Evolutionary conservation across 2,888 invertebrate species (phyloP), one percentile per base, ranked within the genome.

Genomic region (Erebia aethiops): DNA sequence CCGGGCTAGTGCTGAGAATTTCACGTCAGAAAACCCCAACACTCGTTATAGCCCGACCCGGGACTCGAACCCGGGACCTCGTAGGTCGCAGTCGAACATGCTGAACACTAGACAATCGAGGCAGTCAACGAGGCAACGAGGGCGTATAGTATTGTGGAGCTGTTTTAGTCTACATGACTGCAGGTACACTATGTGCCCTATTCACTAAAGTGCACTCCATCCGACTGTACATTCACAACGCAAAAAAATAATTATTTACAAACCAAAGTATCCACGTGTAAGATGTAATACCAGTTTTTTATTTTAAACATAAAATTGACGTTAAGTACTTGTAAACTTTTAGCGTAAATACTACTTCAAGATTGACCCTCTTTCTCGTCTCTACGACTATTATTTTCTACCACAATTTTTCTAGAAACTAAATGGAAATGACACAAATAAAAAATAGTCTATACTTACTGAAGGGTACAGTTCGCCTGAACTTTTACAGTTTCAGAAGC

Each of bases 381-480:
- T 10, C 62, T 9, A 21, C 46, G 21, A 61, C 21, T 43, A 26
- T 62, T 21, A 62, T 62, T 62, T 62, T 49, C n/a, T 21, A 21
- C 43, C 21, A 21, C 61, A 61, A 61, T 46, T 16, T 14, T 21
- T 8, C 14, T n/a, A 56, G 21, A 13, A 57, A 21, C 54, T 41
- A 60, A 35, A 58, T 14, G n/a, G 11, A 13, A 62, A 62, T 21
- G 41, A n/a, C 14, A 41, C 8, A 9, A 58, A 61, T 16, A 61
- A 61, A 46, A 35, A 61, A 61, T 61, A 61, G 21, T 62, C 18
- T 21, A 49, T 62, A 62, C 62, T 62, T 18, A 62, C 62, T 18
- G 61, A 18, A 49, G 49, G 11, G 46, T 61, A 35, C 35, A 13
- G 13, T 46, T 13, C 16, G 46, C 49, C 46, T 21, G 46, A 62